Evolutionary conservation across 2,888 invertebrate genomes (phyloP).

Genomic region (Trypoxylon attenuatum): DNA sequence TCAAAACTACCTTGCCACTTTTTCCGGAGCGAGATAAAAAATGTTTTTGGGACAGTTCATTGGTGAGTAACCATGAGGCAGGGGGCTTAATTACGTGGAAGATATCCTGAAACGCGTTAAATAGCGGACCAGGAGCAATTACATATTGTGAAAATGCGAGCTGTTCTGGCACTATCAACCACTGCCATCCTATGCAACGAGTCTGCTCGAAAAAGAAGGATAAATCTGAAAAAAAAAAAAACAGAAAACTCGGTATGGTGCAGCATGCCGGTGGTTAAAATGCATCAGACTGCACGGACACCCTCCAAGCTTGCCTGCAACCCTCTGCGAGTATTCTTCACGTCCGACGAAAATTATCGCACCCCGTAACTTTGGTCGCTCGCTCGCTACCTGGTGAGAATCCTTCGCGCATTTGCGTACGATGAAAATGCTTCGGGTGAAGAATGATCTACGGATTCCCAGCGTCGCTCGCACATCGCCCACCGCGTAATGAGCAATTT

Average conservation of each 20-base stretch:
- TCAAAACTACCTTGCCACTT: too few species aligned
- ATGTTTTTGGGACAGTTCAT: too few species aligned
- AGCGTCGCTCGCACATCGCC: conserved; percentile 16
- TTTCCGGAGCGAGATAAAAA: too few species aligned
- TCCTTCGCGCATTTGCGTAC: conserved; percentile 33
- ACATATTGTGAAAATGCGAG: conserved; percentile 49
- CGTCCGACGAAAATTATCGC: conserved; percentile 49
- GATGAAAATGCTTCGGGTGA: conserved; percentile 33
- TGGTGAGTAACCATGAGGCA: conserved; percentile 32
- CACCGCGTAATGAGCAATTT: conserved; percentile 44
- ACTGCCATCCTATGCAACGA: conserved; percentile 44
- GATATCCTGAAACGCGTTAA: conserved; percentile 44
- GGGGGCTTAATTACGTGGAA: conserved; percentile 20
- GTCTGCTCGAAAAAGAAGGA: conserved; percentile 41
- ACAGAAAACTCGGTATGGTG: neutral
- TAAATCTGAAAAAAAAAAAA: conserved; percentile 42
- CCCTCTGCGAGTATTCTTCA: conserved; percentile 41
- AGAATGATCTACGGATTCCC: conserved; percentile 39
- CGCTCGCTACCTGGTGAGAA: conserved; percentile 29
- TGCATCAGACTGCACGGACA: conserved; percentile 44
- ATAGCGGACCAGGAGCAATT: conserved; percentile 46
- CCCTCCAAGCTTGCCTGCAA: conserved; percentile 2
- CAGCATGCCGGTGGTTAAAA: conserved; percentile 42
- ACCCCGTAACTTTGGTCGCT: conserved; percentile 38
- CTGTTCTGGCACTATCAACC: conserved; percentile 46